Base-by-base conservation (phyloP, 2,888 invertebrate species). In the Lasioglossum calceatum region DNA sequence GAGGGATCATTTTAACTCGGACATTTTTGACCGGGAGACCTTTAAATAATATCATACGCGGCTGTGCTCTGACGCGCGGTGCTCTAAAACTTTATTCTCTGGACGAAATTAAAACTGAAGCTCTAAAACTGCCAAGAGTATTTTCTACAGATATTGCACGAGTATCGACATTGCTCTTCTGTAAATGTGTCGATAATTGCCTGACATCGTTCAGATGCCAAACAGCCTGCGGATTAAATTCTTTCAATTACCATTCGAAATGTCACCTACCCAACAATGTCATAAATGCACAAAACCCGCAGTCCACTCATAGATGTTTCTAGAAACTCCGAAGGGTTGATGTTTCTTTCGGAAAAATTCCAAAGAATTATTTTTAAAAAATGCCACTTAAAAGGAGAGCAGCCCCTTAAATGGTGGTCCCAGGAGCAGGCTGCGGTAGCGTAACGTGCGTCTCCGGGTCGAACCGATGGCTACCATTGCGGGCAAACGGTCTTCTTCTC, bases 1-100 rank as follows among this genome's bases (percentile, higher is more conserved):
- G 79, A 70, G 73, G 50, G 76, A 64, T 70, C 23, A 39, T 70
- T 77, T 83, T 76, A 76, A 50, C 58, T 12, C 32, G 36, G 23
- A 42, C 44, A 10, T 70, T 70, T 8, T 36, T 36, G 67, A 36
- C 36, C 67, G 67, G 58, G 58, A 23, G 67, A 70, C 67, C 67
- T 70, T 39, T 70, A 39, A 70, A 39, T 70, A 19, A 70, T 70
- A 36, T 39, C 39, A 16, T 14, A 32, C 32, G 23, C 10, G 67
- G 3, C 7, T 23, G 36, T 67, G 23, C 14, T 61, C 61, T 8
- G 14, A 10, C n/a, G n/a, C 58, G 10, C n/a, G n/a, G n/a, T 4
- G 12, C 58, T 58, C 12, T 58, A n/a, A 58, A 58, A 58, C 10
- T 58, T 58, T n/a, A 58, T n/a, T 27, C 12, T 58, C 58, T 4